A percentile compares a stretch with the other conserved stretches of the same genome.
Evolutionary conservation across 2,888 invertebrate species (phyloP).

Genomic region (Teleiodes luculella): DNA sequence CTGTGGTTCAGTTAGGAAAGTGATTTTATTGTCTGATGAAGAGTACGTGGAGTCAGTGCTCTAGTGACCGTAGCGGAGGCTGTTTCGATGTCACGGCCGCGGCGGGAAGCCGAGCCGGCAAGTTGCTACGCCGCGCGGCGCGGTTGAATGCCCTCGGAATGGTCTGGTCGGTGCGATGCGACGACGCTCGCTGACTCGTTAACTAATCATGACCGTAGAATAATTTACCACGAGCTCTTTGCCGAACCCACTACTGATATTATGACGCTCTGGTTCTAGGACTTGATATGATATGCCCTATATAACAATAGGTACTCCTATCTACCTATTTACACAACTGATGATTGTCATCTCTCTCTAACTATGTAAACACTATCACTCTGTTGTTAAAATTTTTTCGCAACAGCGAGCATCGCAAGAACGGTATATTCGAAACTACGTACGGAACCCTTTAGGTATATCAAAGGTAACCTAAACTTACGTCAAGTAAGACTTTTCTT

Average conservation of each 20-base stretch:
- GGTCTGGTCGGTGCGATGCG: constrained; percentile 45
- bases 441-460: no score
- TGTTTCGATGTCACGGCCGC: constrained; percentile 76
- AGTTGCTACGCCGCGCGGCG: constrained; percentile 49
- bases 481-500: no score
- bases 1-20: constrained; percentile 39
- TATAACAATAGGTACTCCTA: no score
- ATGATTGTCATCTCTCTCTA: background rate
- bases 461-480: no score
- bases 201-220: constrained; percentile 43
- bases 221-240: constrained; percentile 24
- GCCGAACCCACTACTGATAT: background rate
- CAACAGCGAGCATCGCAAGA: no score
- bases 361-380: no score
- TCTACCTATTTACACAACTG: background rate
- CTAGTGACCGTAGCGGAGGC: constrained; percentile 75
- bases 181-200: constrained; percentile 42
- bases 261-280: no score
- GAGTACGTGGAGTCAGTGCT: constrained; percentile 61
- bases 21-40: constrained; percentile 17
- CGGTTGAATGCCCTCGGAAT: constrained; percentile 71
- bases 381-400: no score
- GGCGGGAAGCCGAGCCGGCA: constrained; percentile 58
- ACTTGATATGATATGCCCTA: no score
- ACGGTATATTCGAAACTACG: no score